Base-by-base conservation (phyloP, 2,888 invertebrate species). In the Protonemura montana region DNA sequence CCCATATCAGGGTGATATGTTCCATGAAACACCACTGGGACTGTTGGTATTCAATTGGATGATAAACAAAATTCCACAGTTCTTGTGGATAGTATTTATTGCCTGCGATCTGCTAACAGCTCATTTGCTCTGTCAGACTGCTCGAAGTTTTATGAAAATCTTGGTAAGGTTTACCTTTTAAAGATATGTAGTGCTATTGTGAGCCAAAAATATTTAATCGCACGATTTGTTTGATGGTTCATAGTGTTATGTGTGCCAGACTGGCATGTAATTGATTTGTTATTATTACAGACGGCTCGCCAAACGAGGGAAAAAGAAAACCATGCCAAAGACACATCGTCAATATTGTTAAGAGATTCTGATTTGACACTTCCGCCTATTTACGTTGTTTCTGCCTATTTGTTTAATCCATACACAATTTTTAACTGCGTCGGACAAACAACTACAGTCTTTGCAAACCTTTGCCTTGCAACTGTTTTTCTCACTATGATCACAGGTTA, bases 341-440 rank as follows among this genome's bases (percentile, higher is more conserved):
- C 92, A 85, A 92, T 94, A 90, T 90, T 94, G 82, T 89, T 95
- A 85, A 92, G 90, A 89, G 93, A 94, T 2, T 90, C 91, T 0
- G 94, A 95, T 88, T 90, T 95, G 86, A 91, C 92, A 87, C 93
- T 94, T 89, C 93, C 94, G 30, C 94, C 96, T 3, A 92, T 94
- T 88, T 95, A 95, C 91, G 96, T 97, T 0, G 92, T 95, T 10
- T 93, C 95, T 28, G 95, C 95, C 0, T 98, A 97, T 91, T 93
- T 98, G 78, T 96, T 98, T 89, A 98, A 98, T 92, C 98, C 98
- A 0, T 97, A 97, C 90, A 95, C 95, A 41, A 94, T 98, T 86
- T 92, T 97, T 86, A 97, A 96, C 89, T 98, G 98, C 92, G 95
- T 96, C 41, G 98, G 96, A 13, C 94, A 96, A 91, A 97, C 98